Percentiles rank a stretch among this genome's conserved stretches.
phyloP scores from a whole-genome alignment of 2,797 vertebrate genomes.

The Pseudopleuronectes americanus region DNA sequence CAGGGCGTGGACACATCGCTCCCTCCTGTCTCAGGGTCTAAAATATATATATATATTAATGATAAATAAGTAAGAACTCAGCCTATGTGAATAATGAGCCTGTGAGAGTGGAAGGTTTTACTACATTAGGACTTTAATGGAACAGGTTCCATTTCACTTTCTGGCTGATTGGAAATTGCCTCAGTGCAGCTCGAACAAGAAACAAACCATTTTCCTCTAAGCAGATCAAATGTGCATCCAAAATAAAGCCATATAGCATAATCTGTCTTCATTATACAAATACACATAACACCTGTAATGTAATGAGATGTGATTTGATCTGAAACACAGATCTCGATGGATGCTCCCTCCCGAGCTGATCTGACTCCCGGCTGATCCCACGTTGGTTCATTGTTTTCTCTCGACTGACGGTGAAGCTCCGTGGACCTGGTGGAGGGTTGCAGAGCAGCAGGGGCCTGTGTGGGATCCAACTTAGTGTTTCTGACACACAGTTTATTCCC shows the following conservation, averaged over 20 bases:
- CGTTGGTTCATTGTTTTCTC: no score
- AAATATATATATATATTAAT: no score
- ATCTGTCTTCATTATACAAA: background rate
- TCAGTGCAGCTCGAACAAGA: background rate
- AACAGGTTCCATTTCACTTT: background rate
- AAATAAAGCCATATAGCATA: background rate
- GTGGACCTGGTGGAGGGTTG: background rate
- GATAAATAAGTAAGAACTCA: background rate
- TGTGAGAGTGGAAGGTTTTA: background rate
- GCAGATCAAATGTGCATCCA: background rate
- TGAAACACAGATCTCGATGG: background rate
- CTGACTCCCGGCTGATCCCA: no score
- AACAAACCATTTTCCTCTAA: background rate
- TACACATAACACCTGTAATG: no score
- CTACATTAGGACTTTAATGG: background rate
- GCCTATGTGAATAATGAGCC: background rate
- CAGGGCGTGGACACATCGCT: background rate
- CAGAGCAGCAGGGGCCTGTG: conserved; percentile 19
- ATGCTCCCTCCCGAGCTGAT: no score
- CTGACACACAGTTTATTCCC: conserved; percentile 43
- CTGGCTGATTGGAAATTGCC: background rate
- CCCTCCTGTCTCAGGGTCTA: background rate
- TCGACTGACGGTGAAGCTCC: background rate
- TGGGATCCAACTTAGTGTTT: conserved; percentile 44
- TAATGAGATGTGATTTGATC: background rate